Evolutionary conservation across 2,113 vertebrate species (phyloP).

Genomic region (Aegotheles bennettii): DNA sequence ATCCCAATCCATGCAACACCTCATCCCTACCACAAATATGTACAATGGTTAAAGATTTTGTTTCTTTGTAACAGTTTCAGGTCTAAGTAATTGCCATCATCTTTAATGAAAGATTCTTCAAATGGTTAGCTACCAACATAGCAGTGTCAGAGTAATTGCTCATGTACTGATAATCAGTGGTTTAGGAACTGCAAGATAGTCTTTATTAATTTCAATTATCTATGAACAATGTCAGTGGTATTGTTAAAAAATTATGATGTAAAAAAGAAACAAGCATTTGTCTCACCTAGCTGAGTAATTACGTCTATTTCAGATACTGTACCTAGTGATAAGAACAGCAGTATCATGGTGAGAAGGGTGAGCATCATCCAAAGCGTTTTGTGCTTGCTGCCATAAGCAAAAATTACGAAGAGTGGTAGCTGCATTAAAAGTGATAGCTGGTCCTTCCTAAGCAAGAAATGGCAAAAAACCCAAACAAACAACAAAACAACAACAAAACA

Average conservation of each 20-base stretch:
- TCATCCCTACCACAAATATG: fast-evolving
- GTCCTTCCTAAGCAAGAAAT: constrained; percentile 85
- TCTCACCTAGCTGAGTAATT: background rate
- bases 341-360: constrained; percentile 94
- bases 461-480: background rate
- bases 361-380: constrained; percentile 87
- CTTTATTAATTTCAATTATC: background rate
- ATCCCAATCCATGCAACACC: background rate
- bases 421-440: constrained; percentile 89
- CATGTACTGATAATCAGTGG: background rate
- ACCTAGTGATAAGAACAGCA: constrained; percentile 96
- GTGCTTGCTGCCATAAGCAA: constrained; percentile 92
- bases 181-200: background rate
- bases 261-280: background rate
- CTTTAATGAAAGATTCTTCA: background rate
- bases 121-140: background rate
- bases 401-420: constrained; percentile 92
- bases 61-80: background rate
- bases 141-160: background rate
- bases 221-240: background rate
- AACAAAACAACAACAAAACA: background rate
- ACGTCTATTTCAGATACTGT: background rate
- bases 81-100: background rate
- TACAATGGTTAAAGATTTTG: background rate
- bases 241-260: background rate